Conservation (phyloP, 2,888 invertebrate species). For the Scaptomyza parva region DNA sequence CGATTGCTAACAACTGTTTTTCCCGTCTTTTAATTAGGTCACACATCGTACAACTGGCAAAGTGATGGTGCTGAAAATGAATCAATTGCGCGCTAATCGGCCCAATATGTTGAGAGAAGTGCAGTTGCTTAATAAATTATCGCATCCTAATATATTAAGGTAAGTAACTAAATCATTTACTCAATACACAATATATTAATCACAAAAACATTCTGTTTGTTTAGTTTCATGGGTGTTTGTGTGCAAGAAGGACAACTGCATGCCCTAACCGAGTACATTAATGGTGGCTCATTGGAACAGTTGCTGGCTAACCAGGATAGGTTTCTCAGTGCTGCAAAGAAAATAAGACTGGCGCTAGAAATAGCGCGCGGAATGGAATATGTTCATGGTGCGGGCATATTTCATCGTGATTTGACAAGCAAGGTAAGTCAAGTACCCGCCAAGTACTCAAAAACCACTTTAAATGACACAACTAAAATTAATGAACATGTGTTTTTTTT, state of each 20-base stretch:
- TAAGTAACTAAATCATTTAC: slow-evolving; percentile 84
- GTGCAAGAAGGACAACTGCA: slow-evolving; percentile 98
- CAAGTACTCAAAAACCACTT: too few relatives aligned
- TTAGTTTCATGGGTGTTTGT: slow-evolving; percentile 97
- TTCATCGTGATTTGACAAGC: slow-evolving; percentile 98
- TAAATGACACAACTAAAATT: background rate
- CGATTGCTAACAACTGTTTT: slow-evolving; percentile 12
- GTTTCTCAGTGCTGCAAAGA: slow-evolving; percentile 90
- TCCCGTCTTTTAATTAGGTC: slow-evolving; percentile 88
- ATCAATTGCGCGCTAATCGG: slow-evolving; percentile 96
- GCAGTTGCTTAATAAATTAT: slow-evolving; percentile 97
- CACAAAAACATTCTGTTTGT: too few relatives aligned
- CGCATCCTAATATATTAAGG: slow-evolving; percentile 97
- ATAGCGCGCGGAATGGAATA: slow-evolving; percentile 96
- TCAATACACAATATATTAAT: too few relatives aligned
- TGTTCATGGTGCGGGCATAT: slow-evolving; percentile 95
- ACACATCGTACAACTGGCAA: slow-evolving; percentile 96
- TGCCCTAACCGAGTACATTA: slow-evolving; percentile 97
- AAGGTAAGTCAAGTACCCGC: slow-evolving; percentile 88
- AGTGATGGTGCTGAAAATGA: slow-evolving; percentile 99
- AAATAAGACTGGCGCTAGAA: slow-evolving; percentile 94
- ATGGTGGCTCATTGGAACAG: slow-evolving; percentile 97
- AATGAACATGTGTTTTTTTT: background rate
- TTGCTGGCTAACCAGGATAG: slow-evolving; percentile 90
- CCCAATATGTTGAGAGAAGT: slow-evolving; percentile 98